Conservation (phyloP, 2,888 invertebrate species). For the Dermolepida albohirtum region DNA sequence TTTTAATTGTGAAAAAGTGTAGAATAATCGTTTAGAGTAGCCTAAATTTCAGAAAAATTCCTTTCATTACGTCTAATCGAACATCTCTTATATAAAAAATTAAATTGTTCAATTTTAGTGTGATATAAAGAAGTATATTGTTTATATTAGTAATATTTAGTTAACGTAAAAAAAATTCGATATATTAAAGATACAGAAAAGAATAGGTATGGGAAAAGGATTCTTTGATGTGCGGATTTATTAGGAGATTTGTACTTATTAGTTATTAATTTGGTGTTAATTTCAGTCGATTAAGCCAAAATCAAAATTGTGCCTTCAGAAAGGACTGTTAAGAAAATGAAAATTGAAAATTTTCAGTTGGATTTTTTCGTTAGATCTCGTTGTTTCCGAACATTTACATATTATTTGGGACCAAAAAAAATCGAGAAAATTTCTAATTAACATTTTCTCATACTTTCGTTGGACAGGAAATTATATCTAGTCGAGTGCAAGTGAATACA, state of each 20-base stretch:
- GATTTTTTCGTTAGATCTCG: conserved; percentile 21
- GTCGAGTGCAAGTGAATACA: conserved; percentile 21
- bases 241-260: conserved; percentile 1
- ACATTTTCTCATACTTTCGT: conserved; percentile 15
- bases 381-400: conserved; percentile 50
- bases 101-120: conserved; percentile 36
- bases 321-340: conserved; percentile 51
- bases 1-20: neutral
- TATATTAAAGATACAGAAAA: neutral
- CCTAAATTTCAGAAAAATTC: neutral
- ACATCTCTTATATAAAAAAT: conserved; percentile 12
- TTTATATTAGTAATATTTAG: conserved; percentile 25
- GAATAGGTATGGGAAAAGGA: conserved; percentile 12
- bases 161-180: conserved; percentile 7
- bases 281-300: conserved; percentile 24
- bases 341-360: conserved; percentile 25
- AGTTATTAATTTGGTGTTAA: conserved; percentile 3
- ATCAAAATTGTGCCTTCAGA: conserved; percentile 60
- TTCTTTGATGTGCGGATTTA: neutral
- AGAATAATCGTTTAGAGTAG: neutral
- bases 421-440: conserved; percentile 10
- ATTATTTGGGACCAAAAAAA: conserved; percentile 61
- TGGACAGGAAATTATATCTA: conserved; percentile 20
- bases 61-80: conserved; percentile 12
- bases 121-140: conserved; percentile 31